phyloP scores from a whole-genome alignment of 2,888 invertebrate species.

The Rotaria magnacalcarata region DNA sequence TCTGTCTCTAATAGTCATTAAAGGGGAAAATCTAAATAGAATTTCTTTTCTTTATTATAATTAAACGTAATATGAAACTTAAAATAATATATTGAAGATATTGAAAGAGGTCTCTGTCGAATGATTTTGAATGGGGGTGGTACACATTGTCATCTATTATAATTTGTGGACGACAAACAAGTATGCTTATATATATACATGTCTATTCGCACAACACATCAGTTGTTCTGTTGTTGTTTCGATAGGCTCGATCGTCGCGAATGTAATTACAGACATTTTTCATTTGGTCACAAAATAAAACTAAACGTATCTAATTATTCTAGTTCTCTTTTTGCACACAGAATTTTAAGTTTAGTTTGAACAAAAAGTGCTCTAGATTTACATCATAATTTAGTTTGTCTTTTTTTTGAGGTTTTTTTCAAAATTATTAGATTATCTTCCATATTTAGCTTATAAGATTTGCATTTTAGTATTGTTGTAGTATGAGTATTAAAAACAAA shows the following conservation, averaged over 20 bases:
- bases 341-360: not conserved
- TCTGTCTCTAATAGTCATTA: conserved; percentile 15
- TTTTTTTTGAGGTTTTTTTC: too few species aligned
- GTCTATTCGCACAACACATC: not conserved
- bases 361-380: too few species aligned
- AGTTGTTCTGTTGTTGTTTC: conserved; percentile 8
- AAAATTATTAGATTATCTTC: too few species aligned
- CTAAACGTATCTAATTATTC: not conserved
- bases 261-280: not conserved
- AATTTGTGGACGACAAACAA: conserved; percentile 21
- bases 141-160: not conserved
- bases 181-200: not conserved
- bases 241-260: not conserved
- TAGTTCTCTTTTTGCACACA: not conserved
- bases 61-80: not conserved
- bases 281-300: not conserved
- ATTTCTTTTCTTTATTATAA: not conserved
- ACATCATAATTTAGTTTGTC: too few species aligned
- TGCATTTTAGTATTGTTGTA: too few species aligned
- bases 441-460: too few species aligned
- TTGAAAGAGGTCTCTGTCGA: not conserved
- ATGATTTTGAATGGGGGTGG: not conserved
- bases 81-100: not conserved
- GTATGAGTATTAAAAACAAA: too few species aligned
- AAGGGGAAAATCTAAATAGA: not conserved